A percentile compares a stretch with the other conserved stretches of the same genome.
Conservation (phyloP, 2,888 invertebrate genomes). For the Philereme transversata region DNA sequence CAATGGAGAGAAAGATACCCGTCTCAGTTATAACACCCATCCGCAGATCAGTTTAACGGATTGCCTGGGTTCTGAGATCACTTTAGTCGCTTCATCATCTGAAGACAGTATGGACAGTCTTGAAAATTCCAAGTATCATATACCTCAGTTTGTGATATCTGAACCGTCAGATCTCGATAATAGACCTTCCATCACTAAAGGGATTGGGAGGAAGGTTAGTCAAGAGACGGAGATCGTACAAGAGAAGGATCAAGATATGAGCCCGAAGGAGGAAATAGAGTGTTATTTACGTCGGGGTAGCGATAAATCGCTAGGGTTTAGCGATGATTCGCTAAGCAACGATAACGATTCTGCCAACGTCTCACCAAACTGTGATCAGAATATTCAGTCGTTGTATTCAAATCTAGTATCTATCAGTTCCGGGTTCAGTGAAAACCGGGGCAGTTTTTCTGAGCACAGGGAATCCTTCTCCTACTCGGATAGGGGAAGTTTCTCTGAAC, state of each 20-base stretch:
- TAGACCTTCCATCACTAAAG: slow-evolving; percentile 91
- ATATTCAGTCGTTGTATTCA: slow-evolving; percentile 76
- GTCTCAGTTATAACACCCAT: slow-evolving; percentile 72
- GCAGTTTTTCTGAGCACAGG: slow-evolving; percentile 75
- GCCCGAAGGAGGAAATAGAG: slow-evolving; percentile 65
- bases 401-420: slow-evolving; percentile 84
- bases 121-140: slow-evolving; percentile 81
- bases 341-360: slow-evolving; percentile 86
- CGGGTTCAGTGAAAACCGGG: slow-evolving; percentile 84
- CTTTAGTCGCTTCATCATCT: slow-evolving; percentile 90
- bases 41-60: slow-evolving; percentile 97
- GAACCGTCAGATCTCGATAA: slow-evolving; percentile 88
- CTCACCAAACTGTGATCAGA: slow-evolving; percentile 83
- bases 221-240: slow-evolving; percentile 83
- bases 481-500: slow-evolving; percentile 74
- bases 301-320: slow-evolving; percentile 88
- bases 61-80: slow-evolving; percentile 93
- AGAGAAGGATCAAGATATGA: slow-evolving; percentile 68
- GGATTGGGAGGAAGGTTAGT: slow-evolving; percentile 88
- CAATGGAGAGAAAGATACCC: slow-evolving; percentile 58
- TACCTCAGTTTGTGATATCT: slow-evolving; percentile 88
- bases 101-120: slow-evolving; percentile 88
- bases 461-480: slow-evolving; percentile 80
- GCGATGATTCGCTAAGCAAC: slow-evolving; percentile 89
- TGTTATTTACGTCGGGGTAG: slow-evolving; percentile 86